phyloP scores from a whole-genome alignment of 2,113 vertebrate species.

The Polypterus senegalus region DNA sequence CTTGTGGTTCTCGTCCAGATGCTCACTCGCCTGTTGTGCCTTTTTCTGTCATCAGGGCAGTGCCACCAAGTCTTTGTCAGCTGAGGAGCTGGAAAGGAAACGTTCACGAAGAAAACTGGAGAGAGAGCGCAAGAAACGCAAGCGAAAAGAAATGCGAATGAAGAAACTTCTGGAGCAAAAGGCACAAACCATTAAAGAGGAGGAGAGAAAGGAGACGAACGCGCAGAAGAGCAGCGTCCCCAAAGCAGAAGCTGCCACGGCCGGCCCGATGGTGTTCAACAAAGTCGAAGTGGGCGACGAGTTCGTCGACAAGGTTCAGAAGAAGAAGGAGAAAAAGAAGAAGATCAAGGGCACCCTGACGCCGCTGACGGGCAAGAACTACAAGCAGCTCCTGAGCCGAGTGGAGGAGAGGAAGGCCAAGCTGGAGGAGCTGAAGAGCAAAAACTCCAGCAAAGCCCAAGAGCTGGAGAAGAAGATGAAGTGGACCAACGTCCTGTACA shows the following conservation, averaged over 20 bases:
- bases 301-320: slow-evolving; percentile 48
- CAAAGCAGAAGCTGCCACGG: neutral
- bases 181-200: slow-evolving; percentile 4
- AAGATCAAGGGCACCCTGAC: slow-evolving; percentile 67
- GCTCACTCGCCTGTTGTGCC: no score
- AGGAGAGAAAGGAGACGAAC: slow-evolving; percentile 22
- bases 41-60: slow-evolving; percentile 37
- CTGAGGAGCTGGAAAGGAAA: slow-evolving; percentile 59
- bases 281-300: slow-evolving; percentile 59
- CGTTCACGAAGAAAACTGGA: slow-evolving; percentile 70
- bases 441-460: slow-evolving; percentile 54
- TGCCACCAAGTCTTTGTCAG: slow-evolving; percentile 35
- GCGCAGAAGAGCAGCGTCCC: neutral
- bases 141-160: slow-evolving; percentile 64
- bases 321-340: slow-evolving; percentile 57
- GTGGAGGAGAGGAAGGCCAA: slow-evolving; percentile 61
- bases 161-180: slow-evolving; percentile 55
- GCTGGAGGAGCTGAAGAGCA: slow-evolving; percentile 64
- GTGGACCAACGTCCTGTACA: slow-evolving; percentile 83
- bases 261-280: slow-evolving; percentile 58
- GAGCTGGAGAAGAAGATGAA: slow-evolving; percentile 68
- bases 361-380: slow-evolving; percentile 78
- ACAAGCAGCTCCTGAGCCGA: slow-evolving; percentile 77
- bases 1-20: no score
- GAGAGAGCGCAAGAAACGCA: slow-evolving; percentile 77